Base-by-base conservation (phyloP, 2,888 invertebrate genomes). In the Stenodema calcarata region DNA sequence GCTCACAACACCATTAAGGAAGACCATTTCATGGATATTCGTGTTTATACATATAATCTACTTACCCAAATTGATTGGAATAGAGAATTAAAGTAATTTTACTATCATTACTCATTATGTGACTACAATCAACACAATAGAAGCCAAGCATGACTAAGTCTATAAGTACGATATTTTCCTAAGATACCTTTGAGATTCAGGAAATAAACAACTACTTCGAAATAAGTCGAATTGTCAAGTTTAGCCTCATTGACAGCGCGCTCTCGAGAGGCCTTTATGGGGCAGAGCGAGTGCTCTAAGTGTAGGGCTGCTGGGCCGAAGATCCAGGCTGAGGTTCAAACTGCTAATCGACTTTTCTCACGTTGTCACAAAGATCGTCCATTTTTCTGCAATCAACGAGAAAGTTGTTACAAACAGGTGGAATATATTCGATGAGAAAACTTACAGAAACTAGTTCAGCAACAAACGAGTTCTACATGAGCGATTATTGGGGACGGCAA, bases 261-360 rank as follows among this genome's bases (percentile, higher is more conserved):
- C 1, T 18, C 2, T 18, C 23, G 54, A 18, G 54, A 18, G 54
- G 54, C 16, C 18, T 18, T n/a, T 54, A 75, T 11, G 23, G 28
- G 28, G 73, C 27, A 9, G 18, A 1, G n/a, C n/a, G n/a, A n/a
- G 7, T 12, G 14, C 2, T 41, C 11, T 12, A 75, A n/a, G 23
- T 2, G 23, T 76, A 76, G 16, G 80, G 62, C 69, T 82, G 82
- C 18, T 82, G 82, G 35, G 62, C 35, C 41, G 82, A 82, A 23
- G 82, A 62, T 69, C 82, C 82, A 14, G 82, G 82, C 82, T 82
- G 82, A 82, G 82, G 82, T 69, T 82, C 82, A 23, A 62, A 82
- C 41, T 82, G 82, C 82, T 82, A 82, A 1, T 82, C 82, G 16
- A 82, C 69, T 69, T 82, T 82, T 82, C 82, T 54, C 62, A 41